phyloP scores from a whole-genome alignment of 2,888 invertebrate species.

The Philereme transversata region DNA sequence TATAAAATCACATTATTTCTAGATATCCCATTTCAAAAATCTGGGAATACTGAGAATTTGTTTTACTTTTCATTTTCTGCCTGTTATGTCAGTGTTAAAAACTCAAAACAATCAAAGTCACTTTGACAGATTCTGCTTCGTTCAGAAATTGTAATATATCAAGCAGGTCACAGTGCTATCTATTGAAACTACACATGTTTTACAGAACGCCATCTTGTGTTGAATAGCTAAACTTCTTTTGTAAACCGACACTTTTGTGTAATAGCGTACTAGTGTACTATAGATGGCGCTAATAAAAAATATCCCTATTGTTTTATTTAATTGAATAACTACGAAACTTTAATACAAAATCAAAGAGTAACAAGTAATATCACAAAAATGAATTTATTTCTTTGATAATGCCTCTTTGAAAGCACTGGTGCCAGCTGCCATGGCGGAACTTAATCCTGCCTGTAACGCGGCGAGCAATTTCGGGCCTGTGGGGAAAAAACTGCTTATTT shows the following conservation, averaged over 20 bases:
- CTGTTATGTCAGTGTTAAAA: conserved; percentile 15
- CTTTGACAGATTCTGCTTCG: background rate
- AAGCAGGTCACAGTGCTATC: no score
- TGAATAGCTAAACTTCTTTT: background rate
- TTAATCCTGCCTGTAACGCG: conserved; percentile 48
- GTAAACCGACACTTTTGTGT: no score
- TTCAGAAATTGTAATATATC: background rate
- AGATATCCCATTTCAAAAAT: conserved; percentile 15
- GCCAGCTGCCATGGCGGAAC: conserved; percentile 48
- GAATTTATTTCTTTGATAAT: no score
- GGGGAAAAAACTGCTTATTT: background rate
- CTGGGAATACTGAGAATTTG: conserved; percentile 1
- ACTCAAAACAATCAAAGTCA: background rate
- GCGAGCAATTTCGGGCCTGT: conserved; percentile 45
- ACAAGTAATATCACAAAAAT: no score
- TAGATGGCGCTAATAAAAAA: no score
- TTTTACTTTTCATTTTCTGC: background rate
- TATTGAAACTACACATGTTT: no score
- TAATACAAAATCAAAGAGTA: no score
- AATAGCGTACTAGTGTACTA: no score
- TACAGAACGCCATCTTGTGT: conserved; percentile 5
- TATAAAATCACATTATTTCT: conserved; percentile 6
- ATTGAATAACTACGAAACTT: no score
- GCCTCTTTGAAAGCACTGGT: conserved; percentile 53
- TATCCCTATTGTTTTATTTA: no score